These are phyloP conservation scores for Phlogophora meticulosa DNA, from an alignment of 2,888 invertebrate species.

Conservation along the genomic window DNA sequence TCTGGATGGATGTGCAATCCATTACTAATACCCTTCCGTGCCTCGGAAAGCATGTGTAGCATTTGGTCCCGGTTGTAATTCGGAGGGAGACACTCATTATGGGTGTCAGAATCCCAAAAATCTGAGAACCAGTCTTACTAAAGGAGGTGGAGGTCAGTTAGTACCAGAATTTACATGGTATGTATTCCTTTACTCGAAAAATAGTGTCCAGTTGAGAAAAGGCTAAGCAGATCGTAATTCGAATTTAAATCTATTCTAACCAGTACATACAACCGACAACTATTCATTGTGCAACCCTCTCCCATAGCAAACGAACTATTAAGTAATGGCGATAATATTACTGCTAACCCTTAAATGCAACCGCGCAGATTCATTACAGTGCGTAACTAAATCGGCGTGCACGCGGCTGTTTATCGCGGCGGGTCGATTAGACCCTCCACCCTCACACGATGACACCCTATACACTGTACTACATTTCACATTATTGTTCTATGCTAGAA, in stretches of 20 bases:
- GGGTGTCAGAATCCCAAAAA: no score
- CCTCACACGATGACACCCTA: constrained; percentile 75
- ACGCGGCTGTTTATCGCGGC: constrained; percentile 82
- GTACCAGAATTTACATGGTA: no score
- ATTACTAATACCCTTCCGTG: no score
- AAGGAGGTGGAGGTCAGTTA: no score
- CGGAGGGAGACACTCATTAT: no score
- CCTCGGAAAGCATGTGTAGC: no score
- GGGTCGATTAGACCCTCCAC: constrained; percentile 83
- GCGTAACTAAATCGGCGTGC: constrained; percentile 84
- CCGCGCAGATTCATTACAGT: constrained; percentile 83
- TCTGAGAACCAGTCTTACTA: no score
- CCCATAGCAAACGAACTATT: constrained; percentile 69
- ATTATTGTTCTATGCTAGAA: constrained; percentile 70
- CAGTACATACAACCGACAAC: constrained; percentile 27
- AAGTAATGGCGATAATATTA: constrained; percentile 72
- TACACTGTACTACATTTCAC: constrained; percentile 64
- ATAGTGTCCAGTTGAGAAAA: no score
- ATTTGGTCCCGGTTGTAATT: no score
- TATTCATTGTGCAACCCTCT: constrained; percentile 49
- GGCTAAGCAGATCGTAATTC: not conserved
- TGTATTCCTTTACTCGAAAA: no score
- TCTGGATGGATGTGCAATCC: no score
- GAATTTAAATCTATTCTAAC: constrained; percentile 5
- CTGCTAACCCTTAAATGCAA: constrained; percentile 83